Conservation (phyloP, 1,140 invertebrate genomes). For the Zaprionus inermis region DNA sequence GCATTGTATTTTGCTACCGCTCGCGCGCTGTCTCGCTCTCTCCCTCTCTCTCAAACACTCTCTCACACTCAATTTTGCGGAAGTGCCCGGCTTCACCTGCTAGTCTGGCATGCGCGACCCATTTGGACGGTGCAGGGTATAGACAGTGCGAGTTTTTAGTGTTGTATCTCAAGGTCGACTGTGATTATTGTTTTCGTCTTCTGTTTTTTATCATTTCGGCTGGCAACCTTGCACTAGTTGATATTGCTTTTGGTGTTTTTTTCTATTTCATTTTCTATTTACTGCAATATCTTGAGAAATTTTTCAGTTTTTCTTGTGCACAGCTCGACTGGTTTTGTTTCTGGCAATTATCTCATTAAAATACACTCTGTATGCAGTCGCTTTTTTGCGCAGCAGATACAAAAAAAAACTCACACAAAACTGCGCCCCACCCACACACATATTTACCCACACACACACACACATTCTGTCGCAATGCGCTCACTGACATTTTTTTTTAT, state of each 20-base stretch:
- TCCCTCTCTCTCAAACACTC: conserved; percentile 1
- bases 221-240: not conserved
- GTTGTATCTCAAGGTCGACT: conserved; percentile 1
- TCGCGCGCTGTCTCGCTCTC: conserved; percentile 33
- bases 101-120: not conserved
- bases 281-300: not conserved
- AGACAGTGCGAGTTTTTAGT: not conserved
- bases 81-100: conserved; percentile 37
- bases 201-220: not conserved
- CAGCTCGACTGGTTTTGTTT: conserved; percentile 10
- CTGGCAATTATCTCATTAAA: conserved; percentile 74
- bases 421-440: not conserved
- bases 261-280: not conserved
- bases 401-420: conserved; percentile 8
- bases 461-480: conserved; percentile 1
- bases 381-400: conserved; percentile 34
- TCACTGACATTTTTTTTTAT: conserved; percentile 21
- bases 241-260: not conserved
- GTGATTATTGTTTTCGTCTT: not conserved
- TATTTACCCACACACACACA: not conserved
- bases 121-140: not conserved
- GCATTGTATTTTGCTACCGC: conserved; percentile 25
- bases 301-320: conserved; percentile 4
- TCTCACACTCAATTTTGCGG: conserved; percentile 43
- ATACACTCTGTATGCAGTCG: conserved; percentile 70